Evolutionary conservation across 64 coral and sea anemone genomes (phyloP).

Genomic region (Montipora efflorescens): DNA sequence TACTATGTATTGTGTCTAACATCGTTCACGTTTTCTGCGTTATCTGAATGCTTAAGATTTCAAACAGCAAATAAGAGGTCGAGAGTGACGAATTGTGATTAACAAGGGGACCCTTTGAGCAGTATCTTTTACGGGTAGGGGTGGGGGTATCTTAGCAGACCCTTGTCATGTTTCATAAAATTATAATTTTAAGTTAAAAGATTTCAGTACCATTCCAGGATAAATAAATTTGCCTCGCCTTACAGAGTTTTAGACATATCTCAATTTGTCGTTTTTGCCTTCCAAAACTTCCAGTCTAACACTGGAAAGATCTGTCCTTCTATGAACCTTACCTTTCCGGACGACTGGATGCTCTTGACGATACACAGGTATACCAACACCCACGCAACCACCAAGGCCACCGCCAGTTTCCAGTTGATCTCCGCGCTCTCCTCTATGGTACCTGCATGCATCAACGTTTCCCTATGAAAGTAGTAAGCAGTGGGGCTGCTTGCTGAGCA

Average conservation of each 20-base stretch:
- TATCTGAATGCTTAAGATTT: neutral
- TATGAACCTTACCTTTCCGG: constrained; percentile 66
- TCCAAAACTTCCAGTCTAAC: too few species aligned
- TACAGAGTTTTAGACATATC: too few species aligned
- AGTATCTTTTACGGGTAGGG: neutral
- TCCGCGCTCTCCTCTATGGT: constrained; percentile 54
- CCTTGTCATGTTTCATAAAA: too few species aligned
- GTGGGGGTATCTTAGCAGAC: too few species aligned
- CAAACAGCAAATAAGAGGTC: neutral
- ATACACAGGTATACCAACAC: constrained; percentile 80
- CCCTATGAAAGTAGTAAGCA: constrained; percentile 81
- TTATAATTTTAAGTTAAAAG: too few species aligned
- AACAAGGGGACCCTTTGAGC: neutral
- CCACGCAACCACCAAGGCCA: constrained; percentile 76
- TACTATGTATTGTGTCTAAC: too few species aligned
- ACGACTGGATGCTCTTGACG: constrained; percentile 86
- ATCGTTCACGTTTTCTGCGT: neutral
- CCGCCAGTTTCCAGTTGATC: constrained; percentile 86
- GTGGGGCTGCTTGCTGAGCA: constrained; percentile 78
- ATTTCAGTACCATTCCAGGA: too few species aligned
- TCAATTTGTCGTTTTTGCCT: too few species aligned
- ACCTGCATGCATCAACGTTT: constrained; percentile 71
- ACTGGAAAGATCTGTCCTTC: too few species aligned
- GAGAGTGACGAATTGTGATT: neutral
- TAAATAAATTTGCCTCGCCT: too few species aligned